These are phyloP conservation scores for Solea solea DNA, from an alignment of 2,113 vertebrate genomes.

Conservation along the genomic window DNA sequence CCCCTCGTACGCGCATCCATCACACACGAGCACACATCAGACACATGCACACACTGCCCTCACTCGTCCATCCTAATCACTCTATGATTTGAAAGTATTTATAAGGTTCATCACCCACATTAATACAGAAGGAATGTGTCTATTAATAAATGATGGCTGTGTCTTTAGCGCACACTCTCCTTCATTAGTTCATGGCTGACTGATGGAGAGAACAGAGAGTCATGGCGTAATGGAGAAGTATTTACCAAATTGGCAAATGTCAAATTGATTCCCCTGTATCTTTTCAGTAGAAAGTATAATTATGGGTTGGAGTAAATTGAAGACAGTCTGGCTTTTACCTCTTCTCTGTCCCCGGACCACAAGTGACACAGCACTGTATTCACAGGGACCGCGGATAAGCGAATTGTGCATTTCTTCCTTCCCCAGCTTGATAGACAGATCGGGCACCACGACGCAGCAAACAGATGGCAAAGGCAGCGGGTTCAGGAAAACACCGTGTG, in stretches of 20 bases:
- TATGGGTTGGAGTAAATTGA: conserved; percentile 23
- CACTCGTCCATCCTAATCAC: conserved; percentile 28
- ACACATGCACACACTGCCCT: conserved; percentile 2
- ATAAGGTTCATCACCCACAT: conserved; percentile 39
- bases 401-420: conserved; percentile 12
- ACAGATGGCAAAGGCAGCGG: conserved; percentile 63
- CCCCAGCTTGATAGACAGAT: conserved; percentile 45
- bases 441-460: conserved; percentile 52
- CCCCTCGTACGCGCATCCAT: not conserved
- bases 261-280: conserved; percentile 40
- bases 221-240: conserved; percentile 32
- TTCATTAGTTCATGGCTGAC: conserved; percentile 34
- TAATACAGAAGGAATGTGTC: conserved; percentile 35
- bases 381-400: conserved; percentile 21
- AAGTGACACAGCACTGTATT: conserved; percentile 18
- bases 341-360: not conserved
- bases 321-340: not conserved
- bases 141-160: conserved; percentile 46
- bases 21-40: not conserved
- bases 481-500: conserved; percentile 42
- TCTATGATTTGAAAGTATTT: conserved; percentile 35
- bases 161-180: conserved; percentile 29
- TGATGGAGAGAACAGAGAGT: conserved; percentile 29
- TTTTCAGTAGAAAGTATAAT: conserved; percentile 40
- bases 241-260: conserved; percentile 29